Conservation (phyloP, 2,797 vertebrate species). For the Sebastes nivosus region DNA sequence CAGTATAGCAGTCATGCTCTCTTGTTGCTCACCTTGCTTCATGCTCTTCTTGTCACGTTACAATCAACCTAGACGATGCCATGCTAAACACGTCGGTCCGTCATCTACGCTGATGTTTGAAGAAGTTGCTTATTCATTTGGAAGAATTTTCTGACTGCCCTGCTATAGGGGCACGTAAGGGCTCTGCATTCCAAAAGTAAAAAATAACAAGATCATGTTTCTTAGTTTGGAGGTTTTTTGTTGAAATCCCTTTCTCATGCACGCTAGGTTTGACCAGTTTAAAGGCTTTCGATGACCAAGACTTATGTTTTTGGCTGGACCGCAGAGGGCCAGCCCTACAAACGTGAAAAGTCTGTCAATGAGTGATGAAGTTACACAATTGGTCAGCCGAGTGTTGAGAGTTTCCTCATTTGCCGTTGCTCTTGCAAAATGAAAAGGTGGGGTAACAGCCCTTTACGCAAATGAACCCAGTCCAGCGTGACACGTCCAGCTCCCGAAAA, state of each 20-base stretch:
- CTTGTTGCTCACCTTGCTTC: too few relatives aligned
- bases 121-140: not conserved
- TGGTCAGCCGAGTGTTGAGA: too few relatives aligned
- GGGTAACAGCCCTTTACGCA: too few relatives aligned
- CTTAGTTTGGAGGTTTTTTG: not conserved
- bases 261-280: constrained; percentile 4
- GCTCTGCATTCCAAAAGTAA: constrained; percentile 31
- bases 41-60: not conserved
- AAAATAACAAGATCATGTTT: constrained; percentile 13
- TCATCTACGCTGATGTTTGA: not conserved
- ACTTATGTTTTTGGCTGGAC: not conserved
- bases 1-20: not conserved
- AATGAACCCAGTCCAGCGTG: too few relatives aligned
- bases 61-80: not conserved
- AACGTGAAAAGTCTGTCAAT: too few relatives aligned
- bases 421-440: too few relatives aligned
- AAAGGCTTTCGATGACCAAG: not conserved
- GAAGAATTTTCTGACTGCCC: not conserved
- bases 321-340: too few relatives aligned
- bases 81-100: not conserved
- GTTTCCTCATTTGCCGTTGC: too few relatives aligned
- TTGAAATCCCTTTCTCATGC: not conserved
- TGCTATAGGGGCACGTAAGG: not conserved
- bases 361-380: too few relatives aligned
- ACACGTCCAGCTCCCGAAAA: too few relatives aligned